Conservation (phyloP, 2,797 vertebrate species). For the Eulemur coronatus region DNA sequence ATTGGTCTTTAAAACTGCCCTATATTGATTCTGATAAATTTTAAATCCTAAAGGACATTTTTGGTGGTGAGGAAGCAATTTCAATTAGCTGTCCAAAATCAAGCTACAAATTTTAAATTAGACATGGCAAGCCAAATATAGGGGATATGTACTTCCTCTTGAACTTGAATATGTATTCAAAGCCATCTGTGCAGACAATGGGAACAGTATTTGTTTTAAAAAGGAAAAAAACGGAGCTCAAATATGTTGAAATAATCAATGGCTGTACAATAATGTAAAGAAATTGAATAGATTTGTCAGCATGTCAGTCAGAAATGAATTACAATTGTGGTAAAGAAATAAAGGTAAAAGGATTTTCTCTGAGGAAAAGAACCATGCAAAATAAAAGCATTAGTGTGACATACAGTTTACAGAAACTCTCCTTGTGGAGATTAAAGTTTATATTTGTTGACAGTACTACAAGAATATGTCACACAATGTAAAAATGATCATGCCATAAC, state of each 20-base stretch:
- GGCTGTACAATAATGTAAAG: slow-evolving; percentile 56
- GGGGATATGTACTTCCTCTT: neutral
- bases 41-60: slow-evolving; percentile 49
- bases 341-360: slow-evolving; percentile 71
- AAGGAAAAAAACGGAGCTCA: slow-evolving; percentile 48
- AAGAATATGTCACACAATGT: slow-evolving; percentile 62
- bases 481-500: slow-evolving; percentile 74
- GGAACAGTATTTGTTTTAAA: slow-evolving; percentile 55
- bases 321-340: slow-evolving; percentile 58
- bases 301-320: slow-evolving; percentile 70
- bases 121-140: slow-evolving; percentile 37
- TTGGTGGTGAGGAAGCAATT: slow-evolving; percentile 56
- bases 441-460: slow-evolving; percentile 75
- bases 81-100: slow-evolving; percentile 20
- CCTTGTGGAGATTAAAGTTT: slow-evolving; percentile 73
- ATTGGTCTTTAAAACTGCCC: slow-evolving; percentile 35
- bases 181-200: slow-evolving; percentile 29
- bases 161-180: slow-evolving; percentile 51
- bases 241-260: slow-evolving; percentile 70
- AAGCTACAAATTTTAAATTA: slow-evolving; percentile 58
- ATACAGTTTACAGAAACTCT: slow-evolving; percentile 69
- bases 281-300: slow-evolving; percentile 63
- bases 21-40: slow-evolving; percentile 51
- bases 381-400: slow-evolving; percentile 73
- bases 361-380: slow-evolving; percentile 62